A percentile compares a stretch with the other conserved stretches of the same genome.
Evolutionary conservation across 2,888 invertebrate genomes (phyloP).

Genomic region (Troides aeacus): DNA sequence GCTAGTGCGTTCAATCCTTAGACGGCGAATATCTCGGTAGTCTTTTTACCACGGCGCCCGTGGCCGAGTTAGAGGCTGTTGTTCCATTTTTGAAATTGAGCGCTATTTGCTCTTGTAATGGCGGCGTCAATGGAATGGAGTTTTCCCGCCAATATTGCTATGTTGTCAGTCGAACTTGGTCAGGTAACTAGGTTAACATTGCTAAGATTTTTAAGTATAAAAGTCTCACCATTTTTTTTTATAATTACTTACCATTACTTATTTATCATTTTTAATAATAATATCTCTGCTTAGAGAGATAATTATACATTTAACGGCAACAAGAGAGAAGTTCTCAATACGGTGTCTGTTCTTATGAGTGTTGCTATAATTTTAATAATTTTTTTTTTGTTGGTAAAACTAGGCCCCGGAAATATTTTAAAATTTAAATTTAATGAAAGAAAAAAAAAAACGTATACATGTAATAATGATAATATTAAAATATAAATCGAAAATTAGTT

Average conservation of each 20-base stretch:
- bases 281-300: too few relatives aligned
- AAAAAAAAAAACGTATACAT: not conserved
- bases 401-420: too few relatives aligned
- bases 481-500: not conserved
- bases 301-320: too few relatives aligned
- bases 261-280: too few relatives aligned
- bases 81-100: conserved; percentile 72
- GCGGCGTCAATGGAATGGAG: conserved; percentile 43
- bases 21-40: conserved; percentile 36
- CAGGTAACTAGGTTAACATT: conserved; percentile 12
- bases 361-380: too few relatives aligned
- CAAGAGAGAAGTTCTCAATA: too few relatives aligned
- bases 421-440: not conserved
- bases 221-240: not conserved
- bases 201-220: conserved; percentile 2
- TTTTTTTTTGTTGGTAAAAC: too few relatives aligned
- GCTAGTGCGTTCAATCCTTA: conserved; percentile 13
- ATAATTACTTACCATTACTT: too few relatives aligned
- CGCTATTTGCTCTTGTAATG: conserved; percentile 51
- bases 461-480: not conserved
- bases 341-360: too few relatives aligned
- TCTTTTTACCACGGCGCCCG: conserved; percentile 70
- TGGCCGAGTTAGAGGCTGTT: conserved; percentile 77
- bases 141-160: conserved; percentile 36
- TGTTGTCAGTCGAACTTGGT: conserved; percentile 17